Evolutionary conservation across 1,140 invertebrate species (phyloP).

Genomic region (Cephus cinctus): DNA sequence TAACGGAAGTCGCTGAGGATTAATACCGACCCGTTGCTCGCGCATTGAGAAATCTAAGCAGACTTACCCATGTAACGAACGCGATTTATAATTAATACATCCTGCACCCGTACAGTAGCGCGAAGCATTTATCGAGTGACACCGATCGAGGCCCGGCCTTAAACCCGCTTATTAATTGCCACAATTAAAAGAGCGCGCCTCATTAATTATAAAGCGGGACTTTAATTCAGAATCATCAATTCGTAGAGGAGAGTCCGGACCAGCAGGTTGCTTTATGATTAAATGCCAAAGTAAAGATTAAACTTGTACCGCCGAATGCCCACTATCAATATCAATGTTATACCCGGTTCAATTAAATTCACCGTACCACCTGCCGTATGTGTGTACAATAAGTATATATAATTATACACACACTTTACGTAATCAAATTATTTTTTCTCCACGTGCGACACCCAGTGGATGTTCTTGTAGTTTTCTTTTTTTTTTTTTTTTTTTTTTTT

Average conservation of each 20-base stretch:
- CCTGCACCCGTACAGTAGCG: conserved; percentile 39
- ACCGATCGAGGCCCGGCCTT: conserved; percentile 30
- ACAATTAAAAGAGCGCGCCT: conserved; percentile 50
- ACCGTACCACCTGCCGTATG: too few species aligned
- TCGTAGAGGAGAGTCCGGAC: conserved; percentile 25
- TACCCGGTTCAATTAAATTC: too few species aligned
- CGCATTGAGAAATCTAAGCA: too few species aligned
- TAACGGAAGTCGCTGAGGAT: too few species aligned
- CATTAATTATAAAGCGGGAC: conserved; percentile 46
- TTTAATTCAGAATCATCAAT: conserved; percentile 55
- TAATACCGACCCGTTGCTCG: too few species aligned
- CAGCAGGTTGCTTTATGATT: too few species aligned
- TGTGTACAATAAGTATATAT: too few species aligned
- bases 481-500: too few species aligned
- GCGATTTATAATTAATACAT: conserved; percentile 1
- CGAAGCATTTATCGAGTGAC: conserved; percentile 49
- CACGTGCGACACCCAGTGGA: too few species aligned
- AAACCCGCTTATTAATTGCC: conserved; percentile 16
- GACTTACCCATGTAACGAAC: background rate
- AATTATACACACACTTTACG: too few species aligned
- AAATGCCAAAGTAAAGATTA: conserved; percentile 23
- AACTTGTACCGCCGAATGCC: conserved; percentile 25
- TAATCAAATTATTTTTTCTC: too few species aligned
- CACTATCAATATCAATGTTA: conserved; percentile 35
- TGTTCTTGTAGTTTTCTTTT: too few species aligned